Evolutionary conservation across 2,797 vertebrate genomes (phyloP).

Genomic region (Sebastes melanostomus): DNA sequence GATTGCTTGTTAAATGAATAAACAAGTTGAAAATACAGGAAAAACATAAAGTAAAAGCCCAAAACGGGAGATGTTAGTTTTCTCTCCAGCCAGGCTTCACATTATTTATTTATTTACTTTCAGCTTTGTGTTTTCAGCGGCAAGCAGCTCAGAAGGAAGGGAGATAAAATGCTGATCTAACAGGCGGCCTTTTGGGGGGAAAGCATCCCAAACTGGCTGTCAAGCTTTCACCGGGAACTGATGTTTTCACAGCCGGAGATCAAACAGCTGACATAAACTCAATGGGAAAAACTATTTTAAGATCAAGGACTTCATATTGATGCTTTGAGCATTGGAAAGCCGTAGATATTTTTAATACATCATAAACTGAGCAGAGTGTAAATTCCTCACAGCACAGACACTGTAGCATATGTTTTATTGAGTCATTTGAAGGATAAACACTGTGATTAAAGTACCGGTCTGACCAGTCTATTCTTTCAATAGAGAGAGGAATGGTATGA

Average conservation of each 20-base stretch:
- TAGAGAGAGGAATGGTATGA: not conserved
- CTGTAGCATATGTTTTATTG: not conserved
- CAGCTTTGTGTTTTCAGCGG: conserved; percentile 20
- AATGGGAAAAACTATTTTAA: conserved; percentile 27
- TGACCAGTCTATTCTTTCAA: not conserved
- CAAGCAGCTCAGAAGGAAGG: conserved; percentile 4
- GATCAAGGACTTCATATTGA: conserved; percentile 39
- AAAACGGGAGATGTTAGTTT: not conserved
- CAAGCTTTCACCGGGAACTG: conserved; percentile 36
- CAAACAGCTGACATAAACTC: conserved; percentile 37
- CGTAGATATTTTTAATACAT: conserved; percentile 8
- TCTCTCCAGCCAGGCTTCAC: not conserved
- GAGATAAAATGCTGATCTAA: conserved; percentile 53
- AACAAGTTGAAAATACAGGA: not conserved
- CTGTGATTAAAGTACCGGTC: not conserved
- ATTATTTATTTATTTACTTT: conserved; percentile 31
- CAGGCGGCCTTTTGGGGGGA: conserved; percentile 9
- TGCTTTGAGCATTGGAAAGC: not conserved
- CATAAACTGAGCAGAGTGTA: not conserved
- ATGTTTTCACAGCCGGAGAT: conserved; percentile 45
- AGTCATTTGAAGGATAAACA: not conserved
- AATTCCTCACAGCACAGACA: not conserved
- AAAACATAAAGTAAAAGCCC: not conserved
- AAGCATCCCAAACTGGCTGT: conserved; percentile 32
- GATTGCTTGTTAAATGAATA: conserved; percentile 6